Conservation (phyloP, 2,888 invertebrate genomes). For the Acanthosepion pharaonis region DNA sequence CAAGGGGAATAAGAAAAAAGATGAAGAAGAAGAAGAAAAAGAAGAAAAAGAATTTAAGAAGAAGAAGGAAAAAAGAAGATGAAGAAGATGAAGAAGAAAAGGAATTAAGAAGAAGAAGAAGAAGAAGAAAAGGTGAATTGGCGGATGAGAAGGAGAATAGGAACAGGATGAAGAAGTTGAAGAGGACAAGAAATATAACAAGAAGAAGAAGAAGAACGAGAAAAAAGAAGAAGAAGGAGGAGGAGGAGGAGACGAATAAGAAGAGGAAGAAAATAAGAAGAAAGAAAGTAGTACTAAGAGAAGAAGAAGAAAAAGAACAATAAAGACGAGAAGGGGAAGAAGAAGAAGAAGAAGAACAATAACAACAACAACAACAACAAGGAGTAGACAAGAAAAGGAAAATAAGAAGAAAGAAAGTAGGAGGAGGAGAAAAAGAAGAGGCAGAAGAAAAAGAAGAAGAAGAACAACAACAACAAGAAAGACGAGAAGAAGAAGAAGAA, state of each 20-base stretch:
- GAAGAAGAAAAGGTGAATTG: background rate
- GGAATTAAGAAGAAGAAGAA: background rate
- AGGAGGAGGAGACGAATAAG: background rate
- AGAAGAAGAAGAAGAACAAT: background rate
- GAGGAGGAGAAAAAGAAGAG: background rate
- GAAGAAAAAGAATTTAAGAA: background rate
- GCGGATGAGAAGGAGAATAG: background rate
- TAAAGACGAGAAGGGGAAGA: background rate
- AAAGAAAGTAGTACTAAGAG: background rate
- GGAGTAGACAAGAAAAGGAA: background rate
- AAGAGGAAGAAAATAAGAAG: background rate
- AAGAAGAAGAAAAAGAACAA: background rate
- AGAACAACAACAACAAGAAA: background rate
- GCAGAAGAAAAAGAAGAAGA: background rate
- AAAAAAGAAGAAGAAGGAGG: background rate
- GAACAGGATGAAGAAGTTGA: background rate
- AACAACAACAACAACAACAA: no score
- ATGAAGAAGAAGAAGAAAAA: background rate
- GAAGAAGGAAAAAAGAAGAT: background rate
- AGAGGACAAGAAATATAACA: background rate
- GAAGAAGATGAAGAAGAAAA: background rate
- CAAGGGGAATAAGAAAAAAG: background rate
- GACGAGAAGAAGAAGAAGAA: background rate
- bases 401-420: background rate
- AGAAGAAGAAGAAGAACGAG: background rate